Evolutionary conservation across 2,888 invertebrate genomes (phyloP), one percentile per base, ranked within the genome.

Genomic region (Tetropium fuscum): DNA sequence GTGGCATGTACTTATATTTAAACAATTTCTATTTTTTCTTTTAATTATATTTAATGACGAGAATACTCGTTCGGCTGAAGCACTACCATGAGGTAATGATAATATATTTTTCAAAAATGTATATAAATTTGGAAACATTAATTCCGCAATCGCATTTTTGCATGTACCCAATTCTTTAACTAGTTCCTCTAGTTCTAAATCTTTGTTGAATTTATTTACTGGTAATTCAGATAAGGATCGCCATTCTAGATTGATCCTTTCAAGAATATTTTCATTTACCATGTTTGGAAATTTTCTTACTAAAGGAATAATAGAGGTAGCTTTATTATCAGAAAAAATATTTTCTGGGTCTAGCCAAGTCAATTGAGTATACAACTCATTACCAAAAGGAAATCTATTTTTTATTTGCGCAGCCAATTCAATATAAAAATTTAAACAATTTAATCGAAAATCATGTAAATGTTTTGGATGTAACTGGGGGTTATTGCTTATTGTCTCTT

Each of bases 61-160:
- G 27, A 45, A 45, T 22, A 25, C 15, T 8, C 27, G 45, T 45
- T 45, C 45, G 22, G 45, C 45, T 13, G 45, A 25, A 45, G 45
- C 45, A 22, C 41, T 53, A n/a, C 53, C 53, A 53, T 53, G 53
- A 5, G 53, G 53, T 32, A 53, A 53, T 32, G 43, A 53, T 16
- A 32, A 53, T 15, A 53, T 34, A 16, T 53, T 53, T 53, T 53
- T 53, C 25, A 27, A 27, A n/a, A 27, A 27, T 7, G 2, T 27
- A 47, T 20, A 20, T 38, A 55, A 19, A 18, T 18, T 38, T 7
- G 47, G 57, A 43, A 49, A 49, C 8, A 41, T 4, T 19, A 27
- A 27, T 6, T 27, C 27, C 7, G 7, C 25, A 6, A 47, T 20
- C 16, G 45, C 55, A 32, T 47, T 55, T 55, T 55, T 47, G 13